Percentiles rank a stretch among this genome's conserved stretches.
Evolutionary conservation across 2,888 invertebrate genomes (phyloP).

Genomic region (Parthenolecanium corni): DNA sequence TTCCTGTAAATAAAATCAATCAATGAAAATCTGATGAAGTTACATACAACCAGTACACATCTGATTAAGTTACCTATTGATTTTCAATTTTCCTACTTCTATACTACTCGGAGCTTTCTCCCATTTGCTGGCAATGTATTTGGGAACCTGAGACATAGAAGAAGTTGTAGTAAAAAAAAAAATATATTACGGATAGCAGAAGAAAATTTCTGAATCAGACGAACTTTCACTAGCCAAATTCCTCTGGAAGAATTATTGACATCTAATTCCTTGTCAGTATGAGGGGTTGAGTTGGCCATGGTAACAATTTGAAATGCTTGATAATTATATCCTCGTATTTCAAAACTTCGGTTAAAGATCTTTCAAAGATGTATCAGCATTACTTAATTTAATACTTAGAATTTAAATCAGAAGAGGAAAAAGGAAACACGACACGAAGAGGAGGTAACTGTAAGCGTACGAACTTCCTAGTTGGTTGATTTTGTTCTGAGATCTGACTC

Average conservation of each 20-base stretch:
- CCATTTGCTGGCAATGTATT: conserved; percentile 93
- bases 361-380: no score
- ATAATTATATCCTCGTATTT: no score
- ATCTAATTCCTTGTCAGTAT: conserved; percentile 47
- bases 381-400: no score
- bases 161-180: background rate
- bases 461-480: no score
- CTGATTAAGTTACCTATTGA: conserved; percentile 53
- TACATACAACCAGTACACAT: no score
- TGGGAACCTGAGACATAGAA: conserved; percentile 52
- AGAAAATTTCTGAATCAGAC: no score
- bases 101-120: conserved; percentile 80
- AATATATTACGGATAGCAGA: background rate
- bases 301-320: no score
- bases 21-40: background rate
- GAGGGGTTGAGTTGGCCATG: background rate
- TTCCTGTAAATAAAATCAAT: conserved; percentile 17
- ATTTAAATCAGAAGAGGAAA: no score
- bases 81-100: conserved; percentile 86
- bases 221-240: conserved; percentile 89
- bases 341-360: no score
- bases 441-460: no score
- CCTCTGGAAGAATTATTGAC: conserved; percentile 78
- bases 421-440: no score
- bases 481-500: no score